These are phyloP conservation scores for Harpalus rufipes DNA, from an alignment of 2,888 invertebrate genomes.

Conservation along the genomic window DNA sequence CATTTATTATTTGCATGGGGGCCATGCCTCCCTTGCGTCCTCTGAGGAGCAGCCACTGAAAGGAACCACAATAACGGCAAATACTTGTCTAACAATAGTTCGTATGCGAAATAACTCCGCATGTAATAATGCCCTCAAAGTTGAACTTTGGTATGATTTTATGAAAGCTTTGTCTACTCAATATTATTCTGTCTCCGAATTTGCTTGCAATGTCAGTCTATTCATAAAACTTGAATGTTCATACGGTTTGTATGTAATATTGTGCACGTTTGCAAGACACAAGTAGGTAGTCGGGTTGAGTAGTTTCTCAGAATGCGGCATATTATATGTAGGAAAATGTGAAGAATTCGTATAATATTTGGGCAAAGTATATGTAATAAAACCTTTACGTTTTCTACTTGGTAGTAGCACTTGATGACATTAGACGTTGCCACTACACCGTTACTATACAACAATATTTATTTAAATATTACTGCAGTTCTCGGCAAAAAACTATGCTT, in stretches of 20 bases:
- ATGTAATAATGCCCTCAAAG: not conserved
- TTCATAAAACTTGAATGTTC: not conserved
- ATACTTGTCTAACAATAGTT: too few species aligned
- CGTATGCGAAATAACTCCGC: too few species aligned
- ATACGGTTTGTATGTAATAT: constrained; percentile 19
- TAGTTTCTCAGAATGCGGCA: constrained; percentile 3
- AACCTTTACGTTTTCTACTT: constrained; percentile 33
- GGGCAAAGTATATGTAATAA: constrained; percentile 30
- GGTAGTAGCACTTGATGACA: constrained; percentile 3
- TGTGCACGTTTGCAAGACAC: constrained; percentile 15
- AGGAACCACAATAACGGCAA: too few species aligned
- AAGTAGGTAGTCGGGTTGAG: not conserved
- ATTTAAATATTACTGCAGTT: not conserved
- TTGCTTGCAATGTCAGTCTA: constrained; percentile 16
- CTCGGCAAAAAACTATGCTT: not conserved
- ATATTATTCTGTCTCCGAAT: constrained; percentile 5
- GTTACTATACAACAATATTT: not conserved
- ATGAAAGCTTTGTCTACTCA: not conserved
- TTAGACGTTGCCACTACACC: constrained; percentile 7
- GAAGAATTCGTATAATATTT: constrained; percentile 33
- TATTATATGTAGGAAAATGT: constrained; percentile 24
- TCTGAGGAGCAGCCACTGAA: too few species aligned
- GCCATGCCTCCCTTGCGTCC: too few species aligned
- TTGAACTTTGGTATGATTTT: not conserved
- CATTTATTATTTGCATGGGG: too few species aligned